A percentile compares a stretch with the other conserved stretches of the same genome.
Evolutionary conservation across 2,797 vertebrate genomes (phyloP).

Genomic region (Columba guinea): DNA sequence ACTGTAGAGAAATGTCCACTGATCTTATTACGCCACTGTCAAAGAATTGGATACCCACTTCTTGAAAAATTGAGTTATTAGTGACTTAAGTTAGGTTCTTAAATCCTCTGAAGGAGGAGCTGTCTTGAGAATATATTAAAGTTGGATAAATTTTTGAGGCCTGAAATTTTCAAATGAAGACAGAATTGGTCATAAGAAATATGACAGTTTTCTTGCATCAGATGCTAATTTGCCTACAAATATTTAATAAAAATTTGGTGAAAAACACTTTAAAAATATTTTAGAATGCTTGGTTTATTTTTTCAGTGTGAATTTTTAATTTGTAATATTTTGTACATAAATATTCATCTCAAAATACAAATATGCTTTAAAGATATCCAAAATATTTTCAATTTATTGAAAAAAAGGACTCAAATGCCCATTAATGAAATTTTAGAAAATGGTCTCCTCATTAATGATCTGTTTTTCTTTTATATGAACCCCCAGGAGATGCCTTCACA

Average conservation of each 20-base stretch:
- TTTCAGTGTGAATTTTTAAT: not conserved
- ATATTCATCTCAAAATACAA: not conserved
- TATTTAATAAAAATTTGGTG: not conserved
- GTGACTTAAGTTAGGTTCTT: not conserved
- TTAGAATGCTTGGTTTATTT: not conserved
- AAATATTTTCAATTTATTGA: not conserved
- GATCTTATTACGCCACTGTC: not conserved
- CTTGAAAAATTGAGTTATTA: not conserved
- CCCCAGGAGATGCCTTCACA: not conserved
- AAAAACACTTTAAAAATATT: not conserved
- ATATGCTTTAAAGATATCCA: not conserved
- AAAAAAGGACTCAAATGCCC: not conserved
- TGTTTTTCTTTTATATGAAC: not conserved
- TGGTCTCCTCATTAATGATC: not conserved
- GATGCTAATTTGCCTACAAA: not conserved
- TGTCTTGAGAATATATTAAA: not conserved
- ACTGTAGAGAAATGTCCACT: not conserved
- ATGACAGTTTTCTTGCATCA: not conserved
- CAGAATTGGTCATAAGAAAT: not conserved
- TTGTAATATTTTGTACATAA: not conserved
- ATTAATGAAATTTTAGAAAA: not conserved
- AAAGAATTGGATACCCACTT: not conserved
- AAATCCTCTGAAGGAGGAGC: not conserved
- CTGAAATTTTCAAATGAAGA: not conserved
- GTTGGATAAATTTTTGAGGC: not conserved